Percentiles rank a stretch among this genome's conserved stretches.
Evolutionary conservation across 2,797 vertebrate species (phyloP).

Genomic region (Zalophus californianus): DNA sequence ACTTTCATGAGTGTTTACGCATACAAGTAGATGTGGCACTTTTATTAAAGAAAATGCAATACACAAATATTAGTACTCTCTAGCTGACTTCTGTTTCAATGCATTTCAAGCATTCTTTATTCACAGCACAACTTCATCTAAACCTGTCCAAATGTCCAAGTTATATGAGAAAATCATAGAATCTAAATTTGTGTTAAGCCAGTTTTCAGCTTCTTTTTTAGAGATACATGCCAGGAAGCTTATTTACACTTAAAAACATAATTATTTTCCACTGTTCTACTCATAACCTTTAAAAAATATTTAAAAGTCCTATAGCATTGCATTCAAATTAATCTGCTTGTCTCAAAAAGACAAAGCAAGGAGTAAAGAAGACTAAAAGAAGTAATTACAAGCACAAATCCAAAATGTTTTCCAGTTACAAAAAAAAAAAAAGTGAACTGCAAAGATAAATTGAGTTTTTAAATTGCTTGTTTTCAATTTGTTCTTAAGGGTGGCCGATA

Average conservation of each 20-base stretch:
- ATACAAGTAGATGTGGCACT: background rate
- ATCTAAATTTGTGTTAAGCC: background rate
- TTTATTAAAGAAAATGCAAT: constrained; percentile 38
- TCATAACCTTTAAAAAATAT: background rate
- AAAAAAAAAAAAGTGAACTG: background rate
- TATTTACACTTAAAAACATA: constrained; percentile 43
- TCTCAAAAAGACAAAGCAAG: constrained; percentile 3
- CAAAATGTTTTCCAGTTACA: background rate
- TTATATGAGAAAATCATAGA: constrained; percentile 46
- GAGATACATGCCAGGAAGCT: background rate
- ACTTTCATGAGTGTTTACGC: background rate
- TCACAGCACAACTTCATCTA: background rate
- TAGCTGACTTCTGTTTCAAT: background rate
- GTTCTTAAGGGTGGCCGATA: background rate
- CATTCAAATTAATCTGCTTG: constrained; percentile 28
- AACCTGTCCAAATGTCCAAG: background rate
- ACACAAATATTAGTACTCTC: background rate
- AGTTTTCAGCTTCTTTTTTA: constrained; percentile 29
- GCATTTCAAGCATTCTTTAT: constrained; percentile 16
- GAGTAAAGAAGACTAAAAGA: background rate
- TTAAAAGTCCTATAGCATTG: background rate
- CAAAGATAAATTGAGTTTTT: background rate
- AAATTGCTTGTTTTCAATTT: background rate
- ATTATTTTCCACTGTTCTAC: background rate
- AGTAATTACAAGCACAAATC: background rate